Conservation (phyloP, 2,113 vertebrate species). For the Clarias gariepinus region DNA sequence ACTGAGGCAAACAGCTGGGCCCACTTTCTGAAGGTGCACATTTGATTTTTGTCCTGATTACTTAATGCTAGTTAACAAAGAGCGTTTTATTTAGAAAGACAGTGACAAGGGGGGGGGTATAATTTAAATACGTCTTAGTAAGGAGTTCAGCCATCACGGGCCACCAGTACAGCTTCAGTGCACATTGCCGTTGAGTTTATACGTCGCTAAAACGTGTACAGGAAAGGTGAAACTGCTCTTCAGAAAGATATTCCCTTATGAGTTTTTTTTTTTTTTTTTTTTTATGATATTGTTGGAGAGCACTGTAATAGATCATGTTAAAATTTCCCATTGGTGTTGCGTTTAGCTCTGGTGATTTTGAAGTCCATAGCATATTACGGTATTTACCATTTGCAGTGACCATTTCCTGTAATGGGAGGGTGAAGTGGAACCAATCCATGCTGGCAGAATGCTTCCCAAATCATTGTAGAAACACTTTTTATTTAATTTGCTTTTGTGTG, state of each 20-base stretch:
- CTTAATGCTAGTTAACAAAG: neutral
- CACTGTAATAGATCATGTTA: neutral
- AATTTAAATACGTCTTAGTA: neutral
- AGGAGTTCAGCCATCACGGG: neutral
- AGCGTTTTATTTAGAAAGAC: neutral
- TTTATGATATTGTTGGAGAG: neutral
- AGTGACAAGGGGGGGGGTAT: neutral
- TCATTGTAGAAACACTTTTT: neutral
- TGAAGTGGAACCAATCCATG: neutral
- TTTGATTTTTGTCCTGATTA: constrained; percentile 25
- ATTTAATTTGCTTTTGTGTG: neutral
- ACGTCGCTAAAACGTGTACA: neutral
- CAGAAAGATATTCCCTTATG: neutral
- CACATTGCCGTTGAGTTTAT: neutral
- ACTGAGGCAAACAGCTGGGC: constrained; percentile 36
- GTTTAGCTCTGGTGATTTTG: neutral
- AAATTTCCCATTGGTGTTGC: neutral
- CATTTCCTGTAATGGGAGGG: neutral
- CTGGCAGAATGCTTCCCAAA: neutral
- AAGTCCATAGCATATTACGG: neutral
- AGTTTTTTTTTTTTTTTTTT: neutral
- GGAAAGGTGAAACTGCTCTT: neutral
- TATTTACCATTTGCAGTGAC: neutral
- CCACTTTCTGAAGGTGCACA: constrained; percentile 9
- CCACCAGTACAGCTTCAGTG: neutral